phyloP scores from a whole-genome alignment of 2,888 invertebrate genomes.

The Lycocerus yunnanus region DNA sequence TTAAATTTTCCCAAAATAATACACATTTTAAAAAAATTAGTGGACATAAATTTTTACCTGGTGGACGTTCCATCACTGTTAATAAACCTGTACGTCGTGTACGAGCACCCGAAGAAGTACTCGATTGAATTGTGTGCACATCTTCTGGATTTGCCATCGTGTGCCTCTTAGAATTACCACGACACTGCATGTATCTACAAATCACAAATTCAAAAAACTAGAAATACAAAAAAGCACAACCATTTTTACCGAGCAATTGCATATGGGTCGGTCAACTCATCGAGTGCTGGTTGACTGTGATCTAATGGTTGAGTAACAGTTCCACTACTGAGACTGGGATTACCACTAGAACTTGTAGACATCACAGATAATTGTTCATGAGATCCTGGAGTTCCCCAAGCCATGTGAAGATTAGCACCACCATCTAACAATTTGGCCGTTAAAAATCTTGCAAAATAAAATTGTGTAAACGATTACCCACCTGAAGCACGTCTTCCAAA shows the following conservation, averaged over 20 bases:
- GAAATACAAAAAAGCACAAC: neutral
- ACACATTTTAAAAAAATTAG: neutral
- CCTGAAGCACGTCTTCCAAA: conserved; percentile 88
- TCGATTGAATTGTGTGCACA: conserved; percentile 55
- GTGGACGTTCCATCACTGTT: conserved; percentile 85
- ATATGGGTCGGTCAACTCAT: conserved; percentile 59
- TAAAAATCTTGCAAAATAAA: neutral
- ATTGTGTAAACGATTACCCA: conserved; percentile 23
- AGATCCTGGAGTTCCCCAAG: conserved; percentile 58
- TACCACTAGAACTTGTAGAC: conserved; percentile 59
- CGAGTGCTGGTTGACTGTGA: conserved; percentile 50
- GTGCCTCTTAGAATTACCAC: conserved; percentile 77
- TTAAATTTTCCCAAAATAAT: neutral
- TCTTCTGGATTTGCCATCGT: conserved; percentile 80
- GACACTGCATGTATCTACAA: conserved; percentile 74
- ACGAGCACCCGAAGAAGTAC: conserved; percentile 55
- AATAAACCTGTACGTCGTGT: conserved; percentile 81
- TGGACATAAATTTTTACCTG: conserved; percentile 66
- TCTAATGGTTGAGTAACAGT: conserved; percentile 57
- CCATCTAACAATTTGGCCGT: conserved; percentile 65
- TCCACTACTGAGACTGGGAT: conserved; percentile 56
- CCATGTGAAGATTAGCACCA: conserved; percentile 86
- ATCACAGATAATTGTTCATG: conserved; percentile 57
- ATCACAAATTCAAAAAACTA: neutral
- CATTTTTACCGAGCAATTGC: conserved; percentile 57